A percentile compares a stretch with the other conserved stretches of the same genome.
These are phyloP conservation scores for Dendrocopos noguchii DNA, from an alignment of 2,113 vertebrate species.

Conservation along the genomic window DNA sequence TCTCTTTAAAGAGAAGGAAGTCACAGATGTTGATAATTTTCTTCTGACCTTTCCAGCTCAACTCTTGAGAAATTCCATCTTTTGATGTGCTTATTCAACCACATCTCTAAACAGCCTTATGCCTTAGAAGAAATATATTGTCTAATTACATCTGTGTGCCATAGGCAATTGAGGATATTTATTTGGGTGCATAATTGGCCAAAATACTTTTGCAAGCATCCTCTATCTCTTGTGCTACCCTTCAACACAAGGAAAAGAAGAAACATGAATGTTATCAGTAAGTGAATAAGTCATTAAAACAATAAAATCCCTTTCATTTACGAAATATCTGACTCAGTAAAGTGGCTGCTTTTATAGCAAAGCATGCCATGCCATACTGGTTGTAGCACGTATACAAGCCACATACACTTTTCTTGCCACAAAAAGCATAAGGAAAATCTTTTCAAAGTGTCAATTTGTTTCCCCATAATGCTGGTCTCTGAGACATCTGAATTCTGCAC, in stretches of 20 bases:
- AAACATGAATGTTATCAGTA: neutral
- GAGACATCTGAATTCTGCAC: neutral
- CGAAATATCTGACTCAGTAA: neutral
- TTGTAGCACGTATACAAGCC: accelerated
- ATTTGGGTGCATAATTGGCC: neutral
- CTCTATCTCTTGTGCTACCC: neutral
- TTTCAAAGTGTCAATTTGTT: neutral
- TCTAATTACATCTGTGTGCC: conserved; percentile 1
- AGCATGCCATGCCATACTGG: neutral
- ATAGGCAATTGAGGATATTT: neutral
- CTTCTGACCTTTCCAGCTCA: conserved; percentile 10
- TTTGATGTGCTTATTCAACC: conserved; percentile 40
- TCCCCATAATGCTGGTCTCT: accelerated
- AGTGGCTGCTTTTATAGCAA: neutral
- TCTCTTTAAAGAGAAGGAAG: neutral
- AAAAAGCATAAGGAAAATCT: neutral
- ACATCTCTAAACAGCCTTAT: neutral
- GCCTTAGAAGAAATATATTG: neutral
- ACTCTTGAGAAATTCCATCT: neutral
- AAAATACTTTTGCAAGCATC: neutral
- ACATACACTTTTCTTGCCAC: neutral
- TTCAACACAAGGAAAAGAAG: neutral
- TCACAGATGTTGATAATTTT: neutral
- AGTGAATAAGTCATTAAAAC: neutral
- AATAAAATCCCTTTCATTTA: neutral